Evolutionary conservation across 2,797 vertebrate genomes (phyloP).

Genomic region (Hyperoplus lanceolatus): DNA sequence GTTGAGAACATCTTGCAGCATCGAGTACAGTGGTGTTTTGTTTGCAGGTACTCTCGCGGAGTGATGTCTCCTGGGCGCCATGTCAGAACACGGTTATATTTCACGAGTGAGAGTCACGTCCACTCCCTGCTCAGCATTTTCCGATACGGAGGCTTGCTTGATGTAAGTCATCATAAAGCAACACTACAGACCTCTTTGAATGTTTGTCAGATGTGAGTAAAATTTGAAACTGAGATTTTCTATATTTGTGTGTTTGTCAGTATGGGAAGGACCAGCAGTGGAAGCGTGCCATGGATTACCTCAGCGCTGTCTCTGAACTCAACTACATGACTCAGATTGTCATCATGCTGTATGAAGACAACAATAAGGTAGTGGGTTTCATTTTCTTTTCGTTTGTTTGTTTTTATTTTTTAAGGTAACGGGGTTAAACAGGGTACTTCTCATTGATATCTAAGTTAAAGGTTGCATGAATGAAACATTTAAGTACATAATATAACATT

Average conservation of each 20-base stretch:
- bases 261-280: slow-evolving; percentile 96
- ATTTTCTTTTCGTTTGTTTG: neutral
- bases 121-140: slow-evolving; percentile 97
- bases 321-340: slow-evolving; percentile 99
- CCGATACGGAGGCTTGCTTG: slow-evolving; percentile 94
- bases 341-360: slow-evolving; percentile 99
- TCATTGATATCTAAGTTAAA: neutral
- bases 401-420: neutral
- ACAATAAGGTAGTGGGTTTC: slow-evolving; percentile 86
- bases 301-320: slow-evolving; percentile 95
- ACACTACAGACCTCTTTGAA: neutral
- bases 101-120: slow-evolving; percentile 98
- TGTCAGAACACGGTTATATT: slow-evolving; percentile 95
- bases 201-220: neutral
- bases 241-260: slow-evolving; percentile 72
- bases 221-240: neutral
- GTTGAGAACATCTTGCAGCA: too few species aligned
- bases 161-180: slow-evolving; percentile 83
- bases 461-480: neutral
- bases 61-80: slow-evolving; percentile 97
- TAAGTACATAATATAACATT: neutral
- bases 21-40: slow-evolving; percentile 14
- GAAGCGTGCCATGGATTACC: slow-evolving; percentile 97
- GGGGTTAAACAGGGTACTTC: neutral
- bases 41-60: slow-evolving; percentile 93